Conservation (phyloP, 2,113 vertebrate genomes). For the Octodon degus region DNA sequence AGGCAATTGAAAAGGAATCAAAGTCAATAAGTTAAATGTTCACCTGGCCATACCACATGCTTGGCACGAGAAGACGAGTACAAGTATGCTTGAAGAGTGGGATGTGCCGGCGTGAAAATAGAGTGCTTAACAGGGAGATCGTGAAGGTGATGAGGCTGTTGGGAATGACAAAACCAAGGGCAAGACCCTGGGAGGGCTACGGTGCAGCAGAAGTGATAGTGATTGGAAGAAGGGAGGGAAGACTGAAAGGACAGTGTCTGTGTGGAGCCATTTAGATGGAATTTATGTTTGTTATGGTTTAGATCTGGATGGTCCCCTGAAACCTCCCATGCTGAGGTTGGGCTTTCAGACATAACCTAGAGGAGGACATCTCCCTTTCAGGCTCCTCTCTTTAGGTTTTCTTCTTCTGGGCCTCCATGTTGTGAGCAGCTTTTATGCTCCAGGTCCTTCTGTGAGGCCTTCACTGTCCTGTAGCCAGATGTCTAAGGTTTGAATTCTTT, state of each 20-base stretch:
- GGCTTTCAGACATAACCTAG: neutral
- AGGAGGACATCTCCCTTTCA: neutral
- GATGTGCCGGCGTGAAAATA: neutral
- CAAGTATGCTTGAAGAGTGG: neutral
- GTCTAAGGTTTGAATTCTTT: neutral
- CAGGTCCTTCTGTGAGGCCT: neutral
- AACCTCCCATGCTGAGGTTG: neutral
- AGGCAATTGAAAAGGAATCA: neutral
- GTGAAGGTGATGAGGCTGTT: neutral
- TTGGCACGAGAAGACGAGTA: neutral
- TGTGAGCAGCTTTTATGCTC: neutral
- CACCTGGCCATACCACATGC: neutral
- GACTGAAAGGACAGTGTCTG: neutral
- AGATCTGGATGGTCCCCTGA: neutral
- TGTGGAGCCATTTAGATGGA: neutral
- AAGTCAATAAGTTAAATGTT: neutral
- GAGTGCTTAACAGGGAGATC: neutral
- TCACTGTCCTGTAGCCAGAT: neutral
- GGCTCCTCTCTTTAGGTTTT: neutral
- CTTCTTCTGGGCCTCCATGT: neutral
- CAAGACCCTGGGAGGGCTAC: neutral
- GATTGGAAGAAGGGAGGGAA: neutral
- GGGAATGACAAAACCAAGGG: neutral
- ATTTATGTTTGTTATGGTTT: neutral
- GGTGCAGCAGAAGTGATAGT: neutral